phyloP scores from a whole-genome alignment of 2,888 invertebrate genomes.

The Stenichneumon culpator region DNA sequence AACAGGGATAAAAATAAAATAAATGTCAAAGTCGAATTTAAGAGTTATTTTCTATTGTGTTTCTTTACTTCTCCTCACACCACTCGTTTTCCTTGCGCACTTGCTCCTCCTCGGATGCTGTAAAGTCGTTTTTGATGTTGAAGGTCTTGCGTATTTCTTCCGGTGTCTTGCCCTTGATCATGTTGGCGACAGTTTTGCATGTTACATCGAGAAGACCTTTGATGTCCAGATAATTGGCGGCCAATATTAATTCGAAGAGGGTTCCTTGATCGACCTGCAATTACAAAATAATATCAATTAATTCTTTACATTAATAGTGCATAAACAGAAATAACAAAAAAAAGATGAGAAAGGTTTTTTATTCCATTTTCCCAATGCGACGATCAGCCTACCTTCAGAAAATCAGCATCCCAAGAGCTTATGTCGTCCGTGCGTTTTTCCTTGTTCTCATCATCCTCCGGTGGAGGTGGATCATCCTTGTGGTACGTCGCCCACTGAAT shows the following conservation, averaged over 20 bases:
- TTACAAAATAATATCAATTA: neutral
- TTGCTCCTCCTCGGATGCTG: conserved; percentile 98
- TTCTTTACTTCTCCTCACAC: conserved; percentile 93
- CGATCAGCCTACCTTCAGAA: conserved; percentile 90
- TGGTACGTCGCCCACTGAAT: conserved; percentile 97
- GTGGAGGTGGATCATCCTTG: conserved; percentile 97
- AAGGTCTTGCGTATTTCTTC: conserved; percentile 99
- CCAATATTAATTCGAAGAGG: conserved; percentile 97
- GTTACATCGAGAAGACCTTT: conserved; percentile 98
- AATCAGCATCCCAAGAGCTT: conserved; percentile 99
- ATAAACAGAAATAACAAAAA: neutral
- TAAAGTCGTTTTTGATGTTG: conserved; percentile 98
- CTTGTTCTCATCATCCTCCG: conserved; percentile 98
- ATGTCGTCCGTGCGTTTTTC: conserved; percentile 99
- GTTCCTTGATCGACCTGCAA: conserved; percentile 96
- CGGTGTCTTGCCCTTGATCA: conserved; percentile 99
- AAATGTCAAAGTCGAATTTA: conserved; percentile 23
- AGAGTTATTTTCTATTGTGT: conserved; percentile 22
- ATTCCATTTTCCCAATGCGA: neutral
- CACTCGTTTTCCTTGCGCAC: conserved; percentile 98
- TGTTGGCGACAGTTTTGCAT: conserved; percentile 99
- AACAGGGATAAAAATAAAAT: conserved; percentile 7
- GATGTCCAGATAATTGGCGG: conserved; percentile 98
- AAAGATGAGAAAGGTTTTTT: neutral
- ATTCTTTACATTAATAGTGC: neutral